Evolutionary conservation across 30 jellyfish, hydroid and myxozoan species (phyloP), one percentile per base, ranked within the genome.

Genomic region (Aurelia sp.): DNA sequence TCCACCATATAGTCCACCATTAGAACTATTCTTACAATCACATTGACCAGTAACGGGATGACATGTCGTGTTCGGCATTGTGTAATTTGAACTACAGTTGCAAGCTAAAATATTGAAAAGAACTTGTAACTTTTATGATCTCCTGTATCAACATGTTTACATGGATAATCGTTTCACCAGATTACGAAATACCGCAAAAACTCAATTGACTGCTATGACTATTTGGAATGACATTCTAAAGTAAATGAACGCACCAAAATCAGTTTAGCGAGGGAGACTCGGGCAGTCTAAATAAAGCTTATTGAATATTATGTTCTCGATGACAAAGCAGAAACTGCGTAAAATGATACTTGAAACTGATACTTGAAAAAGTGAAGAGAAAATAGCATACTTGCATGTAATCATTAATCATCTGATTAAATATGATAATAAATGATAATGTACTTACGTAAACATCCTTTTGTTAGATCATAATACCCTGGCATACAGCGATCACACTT

Each of bases 401-500:
- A n/a, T 60, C 71, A 19, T 15, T 18, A 12, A 19, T 6, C 27
- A 67, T 21, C 12, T 67, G 58, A 24, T 72, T 12, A 16, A 47
- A 72, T 4, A 13, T 12, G 47, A n/a, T 15, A 80, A 27, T 11
- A 40, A 80, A 27, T 11, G 19, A 4, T 67, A 4, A 20, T 21
- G 9, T 13, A 72, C 98, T 81, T 80, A 94, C 99, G 97, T 75
- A 94, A 82, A 65, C 99, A 94, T 38, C 97, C 99, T 48, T 73
- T 59, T 20, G 96, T 57, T 11, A 94, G 72, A 61, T 89, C 92
- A 67, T 88, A 94, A 81, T 16, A 94, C 0, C 99, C 99, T 11
- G 95, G 93, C 80, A 84, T 94, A 74, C 99, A 94, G 6, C 91
- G 92, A 60, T 94, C 99, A 69, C 99, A 94, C 65, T 88, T 88